Evolutionary conservation across 2,113 vertebrate genomes (phyloP).

Genomic region (Nansenia antarctica): DNA sequence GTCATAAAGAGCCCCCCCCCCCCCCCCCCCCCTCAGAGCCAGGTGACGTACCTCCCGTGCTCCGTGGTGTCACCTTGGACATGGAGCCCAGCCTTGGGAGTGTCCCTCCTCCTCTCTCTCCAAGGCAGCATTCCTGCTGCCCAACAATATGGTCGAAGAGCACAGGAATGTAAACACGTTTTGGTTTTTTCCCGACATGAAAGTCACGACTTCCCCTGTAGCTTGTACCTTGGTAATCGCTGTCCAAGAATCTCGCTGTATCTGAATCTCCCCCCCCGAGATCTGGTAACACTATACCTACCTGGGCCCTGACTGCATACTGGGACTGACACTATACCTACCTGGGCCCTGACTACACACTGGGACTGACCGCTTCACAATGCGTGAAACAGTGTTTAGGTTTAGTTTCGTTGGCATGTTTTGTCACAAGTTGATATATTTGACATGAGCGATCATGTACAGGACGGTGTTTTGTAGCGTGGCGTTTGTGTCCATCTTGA

Average conservation of each 20-base stretch:
- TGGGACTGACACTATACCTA: constrained; percentile 43
- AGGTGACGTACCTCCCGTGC: constrained; percentile 25
- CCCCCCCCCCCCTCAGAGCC: neutral
- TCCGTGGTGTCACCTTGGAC: constrained; percentile 50
- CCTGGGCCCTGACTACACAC: neutral
- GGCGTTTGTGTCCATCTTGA: neutral
- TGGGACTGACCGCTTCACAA: too few species aligned
- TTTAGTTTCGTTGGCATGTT: too few species aligned
- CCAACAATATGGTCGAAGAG: constrained; percentile 62
- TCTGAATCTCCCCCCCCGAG: neutral
- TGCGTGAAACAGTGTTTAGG: too few species aligned
- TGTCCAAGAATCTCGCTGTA: constrained; percentile 59
- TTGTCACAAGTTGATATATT: too few species aligned
- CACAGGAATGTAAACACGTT: constrained; percentile 71
- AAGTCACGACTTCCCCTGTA: constrained; percentile 60
- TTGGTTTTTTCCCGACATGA: constrained; percentile 63
- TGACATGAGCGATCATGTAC: too few species aligned
- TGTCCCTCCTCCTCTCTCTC: constrained; percentile 17
- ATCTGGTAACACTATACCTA: constrained; percentile 46
- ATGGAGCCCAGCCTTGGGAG: constrained; percentile 28
- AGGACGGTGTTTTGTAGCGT: too few species aligned
- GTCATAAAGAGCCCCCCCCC: neutral
- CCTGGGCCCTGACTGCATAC: constrained; percentile 1
- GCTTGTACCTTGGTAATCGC: constrained; percentile 52
- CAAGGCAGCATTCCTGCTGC: constrained; percentile 42